These are phyloP conservation scores for Agrypnus murinus DNA, from an alignment of 2,888 invertebrate species.

Conservation along the genomic window DNA sequence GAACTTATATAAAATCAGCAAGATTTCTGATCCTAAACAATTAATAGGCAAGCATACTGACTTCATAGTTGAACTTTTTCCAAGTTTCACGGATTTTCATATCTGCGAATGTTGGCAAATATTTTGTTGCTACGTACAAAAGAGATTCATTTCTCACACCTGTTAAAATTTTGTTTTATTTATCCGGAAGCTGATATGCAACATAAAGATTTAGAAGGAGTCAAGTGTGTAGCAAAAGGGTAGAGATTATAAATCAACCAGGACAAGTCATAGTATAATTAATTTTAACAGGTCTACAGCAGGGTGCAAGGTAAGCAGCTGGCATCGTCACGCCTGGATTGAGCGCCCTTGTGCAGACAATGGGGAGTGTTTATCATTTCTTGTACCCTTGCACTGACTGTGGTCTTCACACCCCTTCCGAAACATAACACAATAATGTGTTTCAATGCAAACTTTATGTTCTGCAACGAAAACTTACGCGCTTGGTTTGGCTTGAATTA, in stretches of 20 bases:
- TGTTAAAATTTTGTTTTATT: background rate
- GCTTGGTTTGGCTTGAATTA: constrained; percentile 54
- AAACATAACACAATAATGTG: constrained; percentile 52
- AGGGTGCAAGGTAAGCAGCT: constrained; percentile 58
- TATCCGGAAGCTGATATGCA: constrained; percentile 9
- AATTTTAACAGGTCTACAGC: constrained; percentile 56
- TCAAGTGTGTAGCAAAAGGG: constrained; percentile 47
- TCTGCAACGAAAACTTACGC: constrained; percentile 56
- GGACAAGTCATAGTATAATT: constrained; percentile 57
- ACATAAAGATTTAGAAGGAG: constrained; percentile 39
- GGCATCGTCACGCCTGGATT: constrained; percentile 58
- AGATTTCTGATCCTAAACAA: no score
- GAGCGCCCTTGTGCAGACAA: constrained; percentile 54
- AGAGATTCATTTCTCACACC: background rate
- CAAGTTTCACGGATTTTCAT: no score
- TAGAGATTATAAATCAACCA: constrained; percentile 46
- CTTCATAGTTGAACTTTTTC: no score
- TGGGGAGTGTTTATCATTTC: constrained; percentile 55
- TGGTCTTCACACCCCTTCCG: constrained; percentile 58
- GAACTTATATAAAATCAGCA: no score
- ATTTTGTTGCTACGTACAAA: no score
- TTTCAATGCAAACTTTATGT: constrained; percentile 58
- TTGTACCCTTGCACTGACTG: constrained; percentile 56
- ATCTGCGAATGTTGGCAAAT: no score
- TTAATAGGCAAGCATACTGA: no score